Evolutionary conservation across 2,113 vertebrate species (phyloP), one percentile per base, ranked within the genome.

Genomic region (Lates calcarifer): DNA sequence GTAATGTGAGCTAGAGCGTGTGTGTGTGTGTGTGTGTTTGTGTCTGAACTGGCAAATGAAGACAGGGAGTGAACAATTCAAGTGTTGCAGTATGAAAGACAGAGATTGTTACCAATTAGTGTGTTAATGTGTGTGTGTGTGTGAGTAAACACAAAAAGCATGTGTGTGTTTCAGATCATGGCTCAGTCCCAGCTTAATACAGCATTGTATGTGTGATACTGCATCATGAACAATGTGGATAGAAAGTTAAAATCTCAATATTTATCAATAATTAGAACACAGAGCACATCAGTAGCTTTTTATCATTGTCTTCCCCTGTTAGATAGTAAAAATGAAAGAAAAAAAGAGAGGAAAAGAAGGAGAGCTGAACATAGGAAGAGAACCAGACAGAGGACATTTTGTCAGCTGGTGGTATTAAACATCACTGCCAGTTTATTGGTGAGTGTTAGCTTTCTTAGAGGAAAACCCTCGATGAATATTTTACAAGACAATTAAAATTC

Each of bases 401-500:
- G 57, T 71, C 82, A 89, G 77, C 67, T 83, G 79, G 77, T 60
- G 24, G 33, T n/a, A 20, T 87, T 71, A 81, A 90, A 87, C 71
- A 24, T 49, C 18, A 49, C 69, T 61, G 57, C 26, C 5, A 79
- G 58, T 88, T 89, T 86, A 89, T 81, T 84, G 57, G 35, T 1
- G 1, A 85, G 84, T 82, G 77, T 93, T 84, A 37, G n/a, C 63
- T 90, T 90, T 82, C 74, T 18, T 45, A 51, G n/a, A 75, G 82
- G 78, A 91, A 92, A 89, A 67, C 45, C 75, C 86, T 84, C 56
- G n/a, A 37, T 26, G 77, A 74, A 20, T 77, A 83, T 91, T 91
- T 93, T 74, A 90, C 78, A 79, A 81, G 51, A 84, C 83, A 70
- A 56, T 89, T 89, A 74, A 93, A 87, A 91, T 93, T 84, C 83